Percentiles rank a stretch among this genome's conserved stretches.
Evolutionary conservation across 2,888 invertebrate genomes (phyloP).

Genomic region (Trissolcus japonicus): DNA sequence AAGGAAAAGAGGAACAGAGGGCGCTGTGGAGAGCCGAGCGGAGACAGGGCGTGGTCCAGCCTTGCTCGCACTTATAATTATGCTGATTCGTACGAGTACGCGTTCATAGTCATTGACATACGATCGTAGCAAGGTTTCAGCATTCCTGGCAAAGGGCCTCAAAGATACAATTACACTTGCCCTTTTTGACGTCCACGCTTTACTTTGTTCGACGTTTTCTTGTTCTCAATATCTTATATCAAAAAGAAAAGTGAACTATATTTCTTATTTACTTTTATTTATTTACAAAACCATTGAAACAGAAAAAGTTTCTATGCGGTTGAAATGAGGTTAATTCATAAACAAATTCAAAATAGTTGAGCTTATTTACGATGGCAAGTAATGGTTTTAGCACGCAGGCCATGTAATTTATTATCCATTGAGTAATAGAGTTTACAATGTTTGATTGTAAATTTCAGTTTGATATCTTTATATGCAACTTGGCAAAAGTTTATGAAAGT

Average conservation of each 20-base stretch:
- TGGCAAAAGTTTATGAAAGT: too few species aligned
- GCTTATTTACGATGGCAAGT: too few species aligned
- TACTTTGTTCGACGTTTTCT: not conserved
- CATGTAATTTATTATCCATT: too few species aligned
- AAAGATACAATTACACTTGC: constrained; percentile 36
- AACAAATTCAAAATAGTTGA: too few species aligned
- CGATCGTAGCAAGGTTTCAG: constrained; percentile 65
- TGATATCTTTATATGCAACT: too few species aligned
- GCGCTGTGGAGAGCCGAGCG: constrained; percentile 67
- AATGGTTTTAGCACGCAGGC: too few species aligned
- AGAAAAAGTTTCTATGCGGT: not conserved
- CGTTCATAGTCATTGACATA: constrained; percentile 67
- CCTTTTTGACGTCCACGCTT: constrained; percentile 34
- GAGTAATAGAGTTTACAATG: too few species aligned
- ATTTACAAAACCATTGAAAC: too few species aligned
- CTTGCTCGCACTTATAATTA: constrained; percentile 74
- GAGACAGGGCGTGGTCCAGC: constrained; percentile 76
- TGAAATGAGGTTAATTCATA: too few species aligned
- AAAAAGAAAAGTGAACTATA: too few species aligned
- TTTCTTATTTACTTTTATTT: too few species aligned
- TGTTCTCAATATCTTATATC: not conserved
- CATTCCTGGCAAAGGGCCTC: constrained; percentile 57
- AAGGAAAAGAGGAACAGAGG: constrained; percentile 52
- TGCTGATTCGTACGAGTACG: constrained; percentile 67
- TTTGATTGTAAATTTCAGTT: too few species aligned